These are phyloP conservation scores for Mionectes olivaceus DNA, from an alignment of 2,797 vertebrate species.

Conservation along the genomic window DNA sequence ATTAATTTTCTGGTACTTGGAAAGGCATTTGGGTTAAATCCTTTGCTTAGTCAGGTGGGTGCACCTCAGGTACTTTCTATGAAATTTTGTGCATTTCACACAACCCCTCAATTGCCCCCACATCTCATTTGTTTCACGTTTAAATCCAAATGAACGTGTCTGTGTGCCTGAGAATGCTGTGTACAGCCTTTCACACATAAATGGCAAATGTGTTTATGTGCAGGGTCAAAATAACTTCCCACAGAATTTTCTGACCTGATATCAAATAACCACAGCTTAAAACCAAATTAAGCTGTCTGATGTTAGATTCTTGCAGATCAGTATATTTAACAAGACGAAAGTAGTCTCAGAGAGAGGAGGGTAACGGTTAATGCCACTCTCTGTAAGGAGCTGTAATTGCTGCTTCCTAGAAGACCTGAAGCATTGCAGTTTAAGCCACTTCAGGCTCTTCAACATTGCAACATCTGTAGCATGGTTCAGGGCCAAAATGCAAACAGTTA, in stretches of 20 bases:
- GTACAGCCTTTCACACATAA: neutral
- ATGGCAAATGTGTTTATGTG: neutral
- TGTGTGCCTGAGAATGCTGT: neutral
- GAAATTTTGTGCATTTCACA: neutral
- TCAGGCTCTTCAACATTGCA: slow-evolving; percentile 29
- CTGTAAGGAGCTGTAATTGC: neutral
- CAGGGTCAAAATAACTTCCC: neutral
- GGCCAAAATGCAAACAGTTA: slow-evolving; percentile 62
- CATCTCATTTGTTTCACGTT: neutral
- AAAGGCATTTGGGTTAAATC: neutral
- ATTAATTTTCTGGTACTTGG: neutral
- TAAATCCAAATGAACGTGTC: neutral
- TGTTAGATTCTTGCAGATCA: neutral
- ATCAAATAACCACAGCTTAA: neutral
- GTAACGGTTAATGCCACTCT: neutral
- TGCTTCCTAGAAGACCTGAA: slow-evolving; percentile 27
- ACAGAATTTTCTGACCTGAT: neutral
- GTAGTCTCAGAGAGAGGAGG: accelerated
- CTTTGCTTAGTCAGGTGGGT: neutral
- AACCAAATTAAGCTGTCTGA: neutral
- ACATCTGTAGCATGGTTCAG: slow-evolving; percentile 8
- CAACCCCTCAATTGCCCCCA: neutral
- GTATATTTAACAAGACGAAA: neutral
- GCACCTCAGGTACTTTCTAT: neutral
- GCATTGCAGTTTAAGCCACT: neutral